phyloP scores from a whole-genome alignment of 2,797 vertebrate genomes.

The Artibeus lituratus region DNA sequence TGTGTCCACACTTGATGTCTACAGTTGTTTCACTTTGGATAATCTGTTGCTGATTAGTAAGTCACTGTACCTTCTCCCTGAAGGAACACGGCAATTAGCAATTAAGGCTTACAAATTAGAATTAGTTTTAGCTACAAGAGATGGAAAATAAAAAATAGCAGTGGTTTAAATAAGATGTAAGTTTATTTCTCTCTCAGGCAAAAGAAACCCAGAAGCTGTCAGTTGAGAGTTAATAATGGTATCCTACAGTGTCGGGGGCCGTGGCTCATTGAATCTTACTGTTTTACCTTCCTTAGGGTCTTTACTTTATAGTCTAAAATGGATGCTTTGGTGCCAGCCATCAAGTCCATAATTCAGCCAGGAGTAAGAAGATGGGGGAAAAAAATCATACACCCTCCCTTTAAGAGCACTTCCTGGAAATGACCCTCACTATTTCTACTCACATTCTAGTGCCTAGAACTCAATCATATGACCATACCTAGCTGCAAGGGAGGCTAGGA shows the following conservation, averaged over 20 bases:
- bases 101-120: neutral
- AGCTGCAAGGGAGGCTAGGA: neutral
- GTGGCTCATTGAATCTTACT: neutral
- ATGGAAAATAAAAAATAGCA: neutral
- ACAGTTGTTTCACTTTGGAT: neutral
- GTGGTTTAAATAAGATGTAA: neutral
- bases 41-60: neutral
- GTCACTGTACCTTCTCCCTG: neutral
- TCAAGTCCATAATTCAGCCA: neutral
- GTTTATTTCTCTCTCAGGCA: neutral
- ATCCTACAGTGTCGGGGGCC: neutral
- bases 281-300: neutral
- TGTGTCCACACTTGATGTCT: neutral
- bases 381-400: neutral
- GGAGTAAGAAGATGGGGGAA: neutral
- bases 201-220: neutral
- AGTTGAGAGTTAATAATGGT: neutral
- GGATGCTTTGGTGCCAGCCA: neutral
- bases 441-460: neutral
- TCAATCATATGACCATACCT: neutral
- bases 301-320: neutral
- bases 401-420: slow-evolving; percentile 28
- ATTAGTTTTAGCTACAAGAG: neutral
- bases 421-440: neutral
- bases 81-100: neutral